phyloP scores from a whole-genome alignment of 2,888 invertebrate genomes.

The Papilio demoleus region DNA sequence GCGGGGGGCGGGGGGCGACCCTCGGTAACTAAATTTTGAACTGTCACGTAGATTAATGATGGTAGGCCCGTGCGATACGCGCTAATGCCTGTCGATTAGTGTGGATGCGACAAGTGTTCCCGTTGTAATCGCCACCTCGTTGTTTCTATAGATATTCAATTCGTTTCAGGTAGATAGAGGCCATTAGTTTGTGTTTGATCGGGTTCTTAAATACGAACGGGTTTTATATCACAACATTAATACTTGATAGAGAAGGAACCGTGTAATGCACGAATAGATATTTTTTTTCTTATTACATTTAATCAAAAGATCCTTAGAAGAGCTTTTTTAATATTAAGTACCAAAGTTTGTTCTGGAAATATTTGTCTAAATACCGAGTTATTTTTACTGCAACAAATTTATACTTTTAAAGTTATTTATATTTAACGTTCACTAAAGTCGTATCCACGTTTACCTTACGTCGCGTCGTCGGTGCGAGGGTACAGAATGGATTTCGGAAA shows the following conservation, averaged over 20 bases:
- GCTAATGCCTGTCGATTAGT: slow-evolving; percentile 75
- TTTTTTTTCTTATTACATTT: background rate
- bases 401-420: background rate
- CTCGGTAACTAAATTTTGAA: slow-evolving; percentile 84
- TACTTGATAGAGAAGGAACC: background rate
- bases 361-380: background rate
- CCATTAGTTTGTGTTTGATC: slow-evolving; percentile 7
- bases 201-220: slow-evolving; percentile 10
- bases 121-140: slow-evolving; percentile 15
- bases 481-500: slow-evolving; percentile 82
- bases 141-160: slow-evolving; percentile 16
- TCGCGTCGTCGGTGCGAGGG: slow-evolving; percentile 65
- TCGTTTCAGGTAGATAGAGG: background rate
- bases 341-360: background rate
- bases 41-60: slow-evolving; percentile 85
- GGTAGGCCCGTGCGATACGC: slow-evolving; percentile 83
- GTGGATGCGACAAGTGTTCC: slow-evolving; percentile 64
- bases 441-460: slow-evolving; percentile 56
- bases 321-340: background rate
- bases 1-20: slow-evolving; percentile 61
- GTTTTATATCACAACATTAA: background rate
- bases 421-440: slow-evolving; percentile 41
- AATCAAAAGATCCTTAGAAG: background rate
- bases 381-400: background rate
- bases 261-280: background rate